Base-by-base conservation (phyloP, 2,113 vertebrate genomes). In the Balaenoptera acutorostrata region DNA sequence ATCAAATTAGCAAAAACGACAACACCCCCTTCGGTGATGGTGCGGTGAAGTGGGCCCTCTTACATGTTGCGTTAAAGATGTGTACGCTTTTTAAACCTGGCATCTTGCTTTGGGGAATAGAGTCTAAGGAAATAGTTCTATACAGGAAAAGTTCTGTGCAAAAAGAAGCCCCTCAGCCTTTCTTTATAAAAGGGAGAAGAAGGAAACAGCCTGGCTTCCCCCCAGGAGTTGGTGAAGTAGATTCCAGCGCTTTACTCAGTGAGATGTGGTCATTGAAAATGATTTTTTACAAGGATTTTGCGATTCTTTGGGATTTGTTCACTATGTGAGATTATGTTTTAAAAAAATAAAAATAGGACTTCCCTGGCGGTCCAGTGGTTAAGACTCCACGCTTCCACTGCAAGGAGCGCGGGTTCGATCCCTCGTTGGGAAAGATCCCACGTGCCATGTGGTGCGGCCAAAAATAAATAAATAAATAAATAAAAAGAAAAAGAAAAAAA, bases 51-150 rank as follows among this genome's bases (percentile, higher is more conserved):
- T n/a, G 41, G 57, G n/a, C 14, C 7, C 33, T 63, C 33, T 25
- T 9, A 7, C 12, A 14, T 5, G 0, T 5, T 13, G 29, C 68
- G 41, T 14, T 14, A 46, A 18, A 81, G 74, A 29, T 2, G 33
- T n/a, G 74, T 7, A n/a, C 18, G 0, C 46, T 10, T 52, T 64
- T 63, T 20, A 20, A 39, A 41, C 5, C 8, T 3, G 0, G 39
- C 7, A 5, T 61, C 72, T 59, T 52, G 61, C 41, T 77, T 18
- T 49, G 11, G 39, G 69, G 29, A 23, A 12, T 33, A 13, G 21
- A 31, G 44, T 33, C 59, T n/a, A 21, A 23, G 14, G 46, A 46
- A 21, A 18, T 21, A 4, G n/a, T 59, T 21, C 21, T 68, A 11
- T 12, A 11, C 33, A 31, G 46, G 23, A 44, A 8, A 36, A 52